Base-by-base conservation (phyloP, 2,113 vertebrate species). In the Melanostigma gelatinosum region DNA sequence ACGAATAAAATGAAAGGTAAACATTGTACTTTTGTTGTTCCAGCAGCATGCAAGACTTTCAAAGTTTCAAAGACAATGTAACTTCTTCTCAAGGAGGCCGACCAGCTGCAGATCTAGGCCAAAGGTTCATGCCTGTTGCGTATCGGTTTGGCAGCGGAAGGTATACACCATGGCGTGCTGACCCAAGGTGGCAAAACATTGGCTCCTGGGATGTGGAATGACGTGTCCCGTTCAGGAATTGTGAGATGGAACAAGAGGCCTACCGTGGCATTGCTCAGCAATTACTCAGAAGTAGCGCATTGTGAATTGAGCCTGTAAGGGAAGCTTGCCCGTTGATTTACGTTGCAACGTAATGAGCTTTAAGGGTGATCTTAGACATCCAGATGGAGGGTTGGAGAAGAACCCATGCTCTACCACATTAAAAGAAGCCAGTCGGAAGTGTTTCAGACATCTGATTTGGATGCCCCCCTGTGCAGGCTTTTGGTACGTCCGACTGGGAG, bases 271-370 rank as follows among this genome's bases (percentile, higher is more conserved):
- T 24, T 40, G 29, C 15, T 50, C 32, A 34, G 40, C 69, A 70
- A 34, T 24, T 24, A 64, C 34, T 50, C 6, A 38, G 10, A 67
- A 29, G 6, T 34, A n/a, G 15, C 0, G 2, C 4, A 65, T 58
- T 44, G 42, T 72, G 44, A 42, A 12, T n/a, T 55, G 67, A 77
- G 42, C 20, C 20, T 71, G 58, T 57, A 48, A 27, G 11, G 29
- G 16, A 63, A 63, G 7, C 40, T 64, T 29, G 46, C 15, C 8
- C 8, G 34, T 63, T 74, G 32, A n/a, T 68, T 67, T 22, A 69
- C 5, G 18, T 20, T 8, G 7, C 22, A 38, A 10, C 22, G 9
- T 61, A 27, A 38, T 38, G 18, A 68, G 44, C 15, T 65, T 44
- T 8, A 15, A 7, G 32, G 32, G 32, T 32, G n/a, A 40, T 58